These are phyloP conservation scores for Halyomorpha halys DNA, from an alignment of 1,140 invertebrate genomes.

Conservation along the genomic window DNA sequence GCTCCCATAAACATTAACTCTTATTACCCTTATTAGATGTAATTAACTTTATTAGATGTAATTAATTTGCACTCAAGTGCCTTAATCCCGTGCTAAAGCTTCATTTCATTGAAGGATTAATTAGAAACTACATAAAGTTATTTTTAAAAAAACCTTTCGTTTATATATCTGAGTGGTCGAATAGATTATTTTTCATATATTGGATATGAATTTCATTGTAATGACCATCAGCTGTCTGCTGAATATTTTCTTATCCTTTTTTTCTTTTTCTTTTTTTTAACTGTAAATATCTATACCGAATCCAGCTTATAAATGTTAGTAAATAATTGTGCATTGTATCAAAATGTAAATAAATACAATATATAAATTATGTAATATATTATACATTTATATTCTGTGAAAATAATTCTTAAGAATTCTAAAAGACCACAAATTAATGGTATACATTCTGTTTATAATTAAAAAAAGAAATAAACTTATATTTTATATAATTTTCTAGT, in stretches of 20 bases:
- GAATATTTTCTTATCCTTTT: background rate
- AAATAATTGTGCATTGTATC: slow-evolving; percentile 1
- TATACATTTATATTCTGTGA: slow-evolving; percentile 8
- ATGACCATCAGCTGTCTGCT: background rate
- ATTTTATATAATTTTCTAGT: background rate
- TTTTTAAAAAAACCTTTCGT: background rate
- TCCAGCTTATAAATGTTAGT: slow-evolving; percentile 4
- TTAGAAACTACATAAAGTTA: background rate
- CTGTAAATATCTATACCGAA: background rate
- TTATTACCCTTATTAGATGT: slow-evolving; percentile 5
- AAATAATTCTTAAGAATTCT: slow-evolving; percentile 3
- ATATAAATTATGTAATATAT: background rate
- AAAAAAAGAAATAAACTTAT: slow-evolving; percentile 7
- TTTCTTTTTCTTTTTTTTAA: background rate
- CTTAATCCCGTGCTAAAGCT: slow-evolving; percentile 9
- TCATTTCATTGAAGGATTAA: background rate
- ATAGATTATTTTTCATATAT: no score
- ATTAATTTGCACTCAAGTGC: slow-evolving; percentile 20
- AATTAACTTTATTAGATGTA: slow-evolving; percentile 10
- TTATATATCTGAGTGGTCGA: no score
- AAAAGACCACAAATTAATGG: slow-evolving; percentile 1
- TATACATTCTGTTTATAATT: slow-evolving; percentile 10
- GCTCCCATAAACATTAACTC: background rate
- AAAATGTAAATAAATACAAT: background rate
- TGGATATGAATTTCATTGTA: no score